These are phyloP conservation scores for Todiramphus chloris DNA, from an alignment of 2,113 vertebrate genomes.

Conservation along the genomic window DNA sequence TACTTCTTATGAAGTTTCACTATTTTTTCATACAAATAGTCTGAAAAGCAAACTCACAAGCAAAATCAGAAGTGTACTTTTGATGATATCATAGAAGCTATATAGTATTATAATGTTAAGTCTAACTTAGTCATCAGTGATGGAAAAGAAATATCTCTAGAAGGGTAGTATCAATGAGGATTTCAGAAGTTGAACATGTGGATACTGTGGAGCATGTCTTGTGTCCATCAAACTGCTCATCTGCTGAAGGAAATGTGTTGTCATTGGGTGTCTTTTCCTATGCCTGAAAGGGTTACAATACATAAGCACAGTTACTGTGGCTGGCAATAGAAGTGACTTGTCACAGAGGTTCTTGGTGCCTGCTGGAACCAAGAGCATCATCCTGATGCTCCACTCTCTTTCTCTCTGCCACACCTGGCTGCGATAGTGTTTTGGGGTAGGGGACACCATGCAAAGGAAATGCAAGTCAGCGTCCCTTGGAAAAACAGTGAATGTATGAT, in stretches of 20 bases:
- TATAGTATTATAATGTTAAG: background rate
- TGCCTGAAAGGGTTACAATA: background rate
- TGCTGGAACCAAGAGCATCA: too few species aligned
- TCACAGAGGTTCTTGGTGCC: background rate
- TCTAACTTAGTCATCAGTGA: background rate
- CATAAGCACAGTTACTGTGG: fast-evolving
- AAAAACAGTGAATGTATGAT: background rate
- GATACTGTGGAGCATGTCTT: background rate
- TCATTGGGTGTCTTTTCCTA: background rate
- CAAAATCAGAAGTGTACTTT: background rate
- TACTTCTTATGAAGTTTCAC: background rate
- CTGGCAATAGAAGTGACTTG: background rate
- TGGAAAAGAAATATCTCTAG: background rate
- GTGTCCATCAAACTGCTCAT: background rate
- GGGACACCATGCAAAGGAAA: background rate
- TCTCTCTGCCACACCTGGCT: fast-evolving
- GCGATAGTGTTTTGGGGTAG: background rate
- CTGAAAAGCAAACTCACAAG: background rate
- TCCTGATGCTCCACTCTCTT: background rate
- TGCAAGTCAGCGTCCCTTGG: background rate
- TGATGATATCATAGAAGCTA: background rate
- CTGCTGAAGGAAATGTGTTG: background rate
- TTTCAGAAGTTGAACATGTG: background rate
- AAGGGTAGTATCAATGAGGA: background rate
- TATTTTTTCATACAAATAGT: background rate